Percentiles rank a stretch among this genome's conserved stretches.
Conservation (phyloP, 2,113 vertebrate genomes). For the Sorex araneus region DNA sequence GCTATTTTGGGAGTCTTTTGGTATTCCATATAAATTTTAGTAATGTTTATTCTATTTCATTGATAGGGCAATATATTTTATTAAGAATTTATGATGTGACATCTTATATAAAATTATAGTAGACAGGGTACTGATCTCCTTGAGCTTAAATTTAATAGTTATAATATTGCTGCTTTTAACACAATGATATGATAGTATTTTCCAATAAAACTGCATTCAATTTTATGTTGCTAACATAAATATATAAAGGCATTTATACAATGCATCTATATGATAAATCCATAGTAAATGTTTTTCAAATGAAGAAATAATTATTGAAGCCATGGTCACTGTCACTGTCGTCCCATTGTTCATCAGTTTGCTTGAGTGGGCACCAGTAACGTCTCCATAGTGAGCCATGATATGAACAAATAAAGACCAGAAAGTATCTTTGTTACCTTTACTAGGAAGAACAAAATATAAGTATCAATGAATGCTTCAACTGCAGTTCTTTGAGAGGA, state of each 20-base stretch:
- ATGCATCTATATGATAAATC: neutral
- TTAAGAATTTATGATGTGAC: neutral
- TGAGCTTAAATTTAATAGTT: neutral
- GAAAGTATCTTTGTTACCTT: neutral
- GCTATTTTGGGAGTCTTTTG: too few species aligned
- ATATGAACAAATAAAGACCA: neutral
- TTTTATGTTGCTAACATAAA: too few species aligned
- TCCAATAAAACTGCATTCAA: neutral
- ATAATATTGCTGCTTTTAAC: neutral
- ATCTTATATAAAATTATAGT: neutral
- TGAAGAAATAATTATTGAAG: neutral
- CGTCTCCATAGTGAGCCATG: too few species aligned
- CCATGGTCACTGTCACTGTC: too few species aligned
- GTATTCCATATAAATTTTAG: too few species aligned
- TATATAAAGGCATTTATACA: neutral
- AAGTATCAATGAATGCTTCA: neutral
- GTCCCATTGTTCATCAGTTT: too few species aligned
- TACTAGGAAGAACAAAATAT: neutral
- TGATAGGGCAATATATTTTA: neutral
- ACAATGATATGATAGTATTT: neutral
- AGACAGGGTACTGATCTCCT: neutral
- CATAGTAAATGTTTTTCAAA: slow-evolving; percentile 31
- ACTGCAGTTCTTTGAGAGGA: neutral
- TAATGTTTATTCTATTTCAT: too few species aligned
- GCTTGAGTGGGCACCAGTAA: too few species aligned